phyloP scores from a whole-genome alignment of 1,140 invertebrate genomes.

The Orchestia grillus region DNA sequence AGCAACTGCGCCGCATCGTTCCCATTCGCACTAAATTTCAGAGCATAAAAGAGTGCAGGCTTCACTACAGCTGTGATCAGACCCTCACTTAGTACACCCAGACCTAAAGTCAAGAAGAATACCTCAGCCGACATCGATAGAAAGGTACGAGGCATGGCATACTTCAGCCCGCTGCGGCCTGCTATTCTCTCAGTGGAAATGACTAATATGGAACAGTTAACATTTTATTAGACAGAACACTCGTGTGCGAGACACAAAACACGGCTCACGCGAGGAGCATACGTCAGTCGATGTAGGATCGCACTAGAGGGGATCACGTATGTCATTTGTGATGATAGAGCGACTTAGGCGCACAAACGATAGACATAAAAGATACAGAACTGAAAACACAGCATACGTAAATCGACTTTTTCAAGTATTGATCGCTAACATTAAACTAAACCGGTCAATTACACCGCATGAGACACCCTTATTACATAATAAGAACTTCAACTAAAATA shows the following conservation, averaged over 20 bases:
- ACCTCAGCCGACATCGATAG: too few species aligned
- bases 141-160: background rate
- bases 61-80: too few species aligned
- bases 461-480: background rate
- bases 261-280: background rate
- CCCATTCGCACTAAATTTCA: too few species aligned
- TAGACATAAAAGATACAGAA: background rate
- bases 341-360: background rate
- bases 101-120: too few species aligned
- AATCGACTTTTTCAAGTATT: background rate
- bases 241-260: background rate
- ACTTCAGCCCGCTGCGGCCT: background rate
- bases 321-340: background rate
- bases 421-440: background rate
- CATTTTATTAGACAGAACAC: background rate
- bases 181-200: background rate
- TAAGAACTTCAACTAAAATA: background rate
- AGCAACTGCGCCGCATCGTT: too few species aligned
- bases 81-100: too few species aligned
- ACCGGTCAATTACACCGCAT: background rate
- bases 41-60: too few species aligned
- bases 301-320: background rate
- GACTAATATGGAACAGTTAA: background rate
- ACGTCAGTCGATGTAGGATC: background rate
- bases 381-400: background rate